Percentiles rank a stretch among this genome's conserved stretches.
Conservation (phyloP, 2,797 vertebrate genomes). For the Rhyacichthys aspro region DNA sequence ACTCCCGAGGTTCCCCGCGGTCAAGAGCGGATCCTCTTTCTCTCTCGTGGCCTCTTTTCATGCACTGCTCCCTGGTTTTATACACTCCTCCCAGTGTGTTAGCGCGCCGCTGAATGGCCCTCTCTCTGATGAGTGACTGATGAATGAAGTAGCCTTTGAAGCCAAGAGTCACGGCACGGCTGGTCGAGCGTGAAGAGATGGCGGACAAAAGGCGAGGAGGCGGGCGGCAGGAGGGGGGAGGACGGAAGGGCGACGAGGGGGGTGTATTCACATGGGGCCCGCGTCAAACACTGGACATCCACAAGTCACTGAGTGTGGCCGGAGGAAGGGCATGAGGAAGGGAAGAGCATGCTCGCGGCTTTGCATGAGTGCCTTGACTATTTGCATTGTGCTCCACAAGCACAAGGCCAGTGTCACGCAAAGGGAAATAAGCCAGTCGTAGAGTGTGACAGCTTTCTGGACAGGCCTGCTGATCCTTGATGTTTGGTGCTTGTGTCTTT, state of each 20-base stretch:
- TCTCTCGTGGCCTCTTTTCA: conserved; percentile 69
- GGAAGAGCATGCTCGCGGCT: conserved; percentile 36
- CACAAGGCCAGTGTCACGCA: conserved; percentile 44
- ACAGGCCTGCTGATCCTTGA: conserved; percentile 20
- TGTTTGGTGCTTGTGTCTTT: conserved; percentile 16
- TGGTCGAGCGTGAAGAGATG: conserved; percentile 76
- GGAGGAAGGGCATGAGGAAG: conserved; percentile 6
- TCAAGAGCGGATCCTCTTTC: conserved; percentile 75
- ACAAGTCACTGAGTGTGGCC: conserved; percentile 48
- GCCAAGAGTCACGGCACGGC: conserved; percentile 80
- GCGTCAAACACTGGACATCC: conserved; percentile 66
- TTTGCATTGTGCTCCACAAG: conserved; percentile 62
- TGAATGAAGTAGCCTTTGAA: conserved; percentile 83
- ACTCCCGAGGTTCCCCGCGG: conserved; percentile 62
- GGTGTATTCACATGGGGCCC: conserved; percentile 54
- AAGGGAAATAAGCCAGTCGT: conserved; percentile 24
- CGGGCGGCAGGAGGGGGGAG: conserved; percentile 30
- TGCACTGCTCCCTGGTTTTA: conserved; percentile 61
- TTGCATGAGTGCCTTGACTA: conserved; percentile 52
- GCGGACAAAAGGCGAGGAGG: conserved; percentile 68
- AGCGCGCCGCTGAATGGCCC: conserved; percentile 69
- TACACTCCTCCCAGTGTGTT: conserved; percentile 75
- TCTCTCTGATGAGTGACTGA: conserved; percentile 78
- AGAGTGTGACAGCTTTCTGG: conserved; percentile 37
- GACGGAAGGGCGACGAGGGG: conserved; percentile 30